Base-by-base conservation (phyloP, 2,113 vertebrate species). In the Vulpes lagopus region DNA sequence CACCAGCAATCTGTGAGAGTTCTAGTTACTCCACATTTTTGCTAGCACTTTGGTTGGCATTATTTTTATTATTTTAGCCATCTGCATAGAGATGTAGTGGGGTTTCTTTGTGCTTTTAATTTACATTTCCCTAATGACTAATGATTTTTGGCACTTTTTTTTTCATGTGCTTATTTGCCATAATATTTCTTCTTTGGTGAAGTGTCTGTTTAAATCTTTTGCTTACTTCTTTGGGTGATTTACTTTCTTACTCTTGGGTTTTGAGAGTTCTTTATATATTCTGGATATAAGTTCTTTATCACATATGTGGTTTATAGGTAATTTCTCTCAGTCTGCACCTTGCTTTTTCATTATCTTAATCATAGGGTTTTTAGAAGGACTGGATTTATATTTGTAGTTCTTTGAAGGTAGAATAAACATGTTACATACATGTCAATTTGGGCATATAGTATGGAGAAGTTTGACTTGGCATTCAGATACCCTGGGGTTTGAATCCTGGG, bases 271-370 rank as follows among this genome's bases (percentile, higher is more conserved):
- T 86, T 76, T 20, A n/a, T 67, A 27, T 65, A 87, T 59, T 83
- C 20, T 87, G 32, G 65, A 67, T 80, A 89, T 9, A 73, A 85
- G 53, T 30, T 32, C 3, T 71, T 64, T n/a, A 43, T 67, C 83
- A 80, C 14, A 87, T 49, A 74, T 3, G 2, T 12, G 19, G 49
- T 88, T 80, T 84, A 64, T 60, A 96, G 87, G 62, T 91, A 76
- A 76, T 82, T 84, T 82, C 38, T 90, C 8, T 20, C 6, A 3
- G 11, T 84, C 55, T 83, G 16, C 43, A 57, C 14, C 17, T 92
- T 90, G 16, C 65, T n/a, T 83, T 93, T 93, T 89, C 5, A 35
- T 71, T 94, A 32, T 82, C 49, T 91, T 55, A 81, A 51, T 62
- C 81, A 69, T 8, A 89, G 49, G 8, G 10, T 32, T 82, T 76